Conservation (phyloP, 2,797 vertebrate species). For the Gymnocypris eckloni region DNA sequence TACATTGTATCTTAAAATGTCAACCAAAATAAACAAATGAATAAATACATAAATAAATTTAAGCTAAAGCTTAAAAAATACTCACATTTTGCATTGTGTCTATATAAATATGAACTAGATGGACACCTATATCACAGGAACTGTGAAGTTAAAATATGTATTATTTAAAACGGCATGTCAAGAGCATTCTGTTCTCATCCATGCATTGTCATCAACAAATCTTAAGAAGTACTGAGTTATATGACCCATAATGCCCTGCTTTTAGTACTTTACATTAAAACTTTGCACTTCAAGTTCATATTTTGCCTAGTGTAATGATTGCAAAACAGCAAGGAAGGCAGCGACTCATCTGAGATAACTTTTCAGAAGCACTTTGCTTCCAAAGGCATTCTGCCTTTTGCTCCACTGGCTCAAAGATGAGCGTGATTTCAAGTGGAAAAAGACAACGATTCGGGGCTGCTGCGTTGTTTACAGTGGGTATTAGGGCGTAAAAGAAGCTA, state of each 20-base stretch:
- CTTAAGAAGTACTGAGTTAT: neutral
- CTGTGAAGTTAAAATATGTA: neutral
- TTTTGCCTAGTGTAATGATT: neutral
- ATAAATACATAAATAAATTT: too few relatives aligned
- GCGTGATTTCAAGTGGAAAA: slow-evolving; percentile 35
- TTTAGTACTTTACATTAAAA: slow-evolving; percentile 14
- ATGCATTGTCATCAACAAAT: neutral
- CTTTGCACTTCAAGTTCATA: neutral
- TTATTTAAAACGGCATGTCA: neutral
- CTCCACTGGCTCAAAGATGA: slow-evolving; percentile 33
- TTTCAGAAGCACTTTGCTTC: slow-evolving; percentile 24
- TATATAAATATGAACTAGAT: neutral
- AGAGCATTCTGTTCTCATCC: neutral
- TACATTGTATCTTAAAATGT: neutral
- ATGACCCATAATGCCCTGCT: slow-evolving; percentile 13
- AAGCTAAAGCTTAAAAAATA: too few relatives aligned
- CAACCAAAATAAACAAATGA: neutral
- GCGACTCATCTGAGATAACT: neutral
- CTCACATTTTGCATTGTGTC: neutral
- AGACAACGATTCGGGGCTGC: slow-evolving; percentile 9
- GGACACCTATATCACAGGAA: neutral
- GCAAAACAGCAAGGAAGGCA: neutral
- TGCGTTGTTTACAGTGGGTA: slow-evolving; percentile 46
- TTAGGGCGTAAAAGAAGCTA: slow-evolving; percentile 32
- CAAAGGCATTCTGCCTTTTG: neutral